Evolutionary conservation across 2,113 vertebrate genomes (phyloP), one percentile per base, ranked within the genome.

Genomic region (Nanorana parkeri): DNA sequence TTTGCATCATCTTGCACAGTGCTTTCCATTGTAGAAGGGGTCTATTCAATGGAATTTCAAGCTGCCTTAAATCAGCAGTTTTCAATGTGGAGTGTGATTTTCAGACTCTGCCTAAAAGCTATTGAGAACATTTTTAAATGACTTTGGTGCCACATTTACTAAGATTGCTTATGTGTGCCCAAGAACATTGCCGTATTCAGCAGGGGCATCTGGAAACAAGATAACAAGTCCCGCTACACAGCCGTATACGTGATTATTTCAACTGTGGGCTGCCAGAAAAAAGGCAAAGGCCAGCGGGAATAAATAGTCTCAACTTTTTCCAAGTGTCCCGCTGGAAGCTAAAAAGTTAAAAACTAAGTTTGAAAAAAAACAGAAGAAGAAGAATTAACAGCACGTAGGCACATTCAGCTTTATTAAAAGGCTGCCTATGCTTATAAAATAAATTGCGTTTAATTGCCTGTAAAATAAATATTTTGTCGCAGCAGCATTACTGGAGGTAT

Each of bases 61-160:
- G 79, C 79, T 65, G 71, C 54, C 71, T 82, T 75, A 82, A 82
- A 75, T 82, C 80, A 82, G 80, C 80, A 82, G 61, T 82, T 82
- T 82, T 82, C 69, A 82, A 56, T 67, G 52, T 66, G 19, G 26
- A 81, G 79, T 81, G 79, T 81, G 78, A 72, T 81, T 66, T 81
- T 81, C 68, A 72, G 47, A 66, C 69, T 71, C 71, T 55, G 68
- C 69, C 80, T 82, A 82, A 82, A 82, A 82, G 80, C 80, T 67
- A 82, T 82, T 82, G 80, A 82, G 71, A 82, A 82, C 61, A 67
- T 67, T 75, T 47, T 82, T 82, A 75, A 82, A 82, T 82, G 80
- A 75, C 80, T 82, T 75, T 74, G 60, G 80, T 75, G 80, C 61
- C 80, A 75, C 80, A 82, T 52, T 75, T 74, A 67, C 61, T 56